Evolutionary conservation across 2,113 vertebrate genomes (phyloP).

Genomic region (Pluvialis apricaria): DNA sequence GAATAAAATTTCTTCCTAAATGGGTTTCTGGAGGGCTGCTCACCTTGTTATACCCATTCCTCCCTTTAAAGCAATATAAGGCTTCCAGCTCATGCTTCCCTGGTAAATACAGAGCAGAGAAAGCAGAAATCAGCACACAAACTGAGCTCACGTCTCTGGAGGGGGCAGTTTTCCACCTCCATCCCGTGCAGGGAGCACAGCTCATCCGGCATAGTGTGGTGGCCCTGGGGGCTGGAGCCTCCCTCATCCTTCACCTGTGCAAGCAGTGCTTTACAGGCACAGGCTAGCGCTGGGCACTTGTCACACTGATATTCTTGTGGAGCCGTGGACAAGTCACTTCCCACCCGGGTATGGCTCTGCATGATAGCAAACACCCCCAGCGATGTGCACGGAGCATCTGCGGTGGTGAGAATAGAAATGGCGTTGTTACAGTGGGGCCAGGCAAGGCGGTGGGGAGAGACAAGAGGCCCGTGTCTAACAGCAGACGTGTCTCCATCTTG

Average conservation of each 20-base stretch:
- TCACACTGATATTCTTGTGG: not conserved
- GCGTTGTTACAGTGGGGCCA: not conserved
- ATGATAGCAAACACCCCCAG: not conserved
- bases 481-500: fast-evolving
- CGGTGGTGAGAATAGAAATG: not conserved
- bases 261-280: not conserved
- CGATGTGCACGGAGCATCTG: not conserved
- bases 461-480: fast-evolving
- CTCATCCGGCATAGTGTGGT: fast-evolving
- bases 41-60: not conserved
- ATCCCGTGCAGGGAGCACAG: not conserved
- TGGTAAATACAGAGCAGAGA: not conserved
- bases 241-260: not conserved
- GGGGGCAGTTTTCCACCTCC: not conserved
- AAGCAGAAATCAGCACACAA: not conserved
- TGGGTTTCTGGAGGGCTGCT: not conserved
- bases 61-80: not conserved
- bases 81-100: not conserved
- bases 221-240: not conserved
- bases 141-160: not conserved
- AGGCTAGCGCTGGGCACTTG: fast-evolving
- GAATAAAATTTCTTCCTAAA: not conserved
- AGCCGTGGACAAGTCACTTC: not conserved
- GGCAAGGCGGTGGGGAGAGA: not conserved
- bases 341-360: not conserved